phyloP scores from a whole-genome alignment of 2,888 invertebrate species.

The Sthenelais limicola region DNA sequence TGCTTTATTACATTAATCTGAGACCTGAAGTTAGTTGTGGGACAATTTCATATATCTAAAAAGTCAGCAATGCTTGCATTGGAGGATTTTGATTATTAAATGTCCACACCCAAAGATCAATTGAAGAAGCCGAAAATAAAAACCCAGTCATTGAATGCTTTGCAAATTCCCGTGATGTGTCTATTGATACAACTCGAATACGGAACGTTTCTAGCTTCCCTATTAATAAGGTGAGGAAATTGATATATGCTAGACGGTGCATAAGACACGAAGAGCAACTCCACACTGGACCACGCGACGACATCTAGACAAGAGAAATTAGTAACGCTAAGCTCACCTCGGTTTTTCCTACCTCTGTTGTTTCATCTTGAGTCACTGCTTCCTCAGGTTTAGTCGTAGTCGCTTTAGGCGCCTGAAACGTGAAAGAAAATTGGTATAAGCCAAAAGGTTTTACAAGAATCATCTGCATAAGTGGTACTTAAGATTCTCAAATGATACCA shows the following conservation, averaged over 20 bases:
- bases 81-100: no score
- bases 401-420: background rate
- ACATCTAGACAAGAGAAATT: constrained; percentile 25
- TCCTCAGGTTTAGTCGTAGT: background rate
- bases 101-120: background rate
- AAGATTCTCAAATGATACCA: background rate
- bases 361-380: background rate
- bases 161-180: no score
- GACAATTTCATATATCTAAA: no score
- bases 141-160: background rate
- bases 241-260: no score
- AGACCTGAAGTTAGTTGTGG: no score
- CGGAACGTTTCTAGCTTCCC: no score
- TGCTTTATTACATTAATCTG: no score
- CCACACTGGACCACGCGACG: constrained; percentile 4
- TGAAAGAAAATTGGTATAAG: background rate
- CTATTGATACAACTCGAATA: no score
- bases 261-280: background rate
- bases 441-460: background rate
- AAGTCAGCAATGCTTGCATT: no score
- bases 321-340: constrained; percentile 18
- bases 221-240: no score
- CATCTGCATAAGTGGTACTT: background rate
- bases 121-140: background rate
- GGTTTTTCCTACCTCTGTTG: constrained; percentile 19